Evolutionary conservation across 2,888 invertebrate genomes (phyloP).

Genomic region (Priocnemis perturbator): DNA sequence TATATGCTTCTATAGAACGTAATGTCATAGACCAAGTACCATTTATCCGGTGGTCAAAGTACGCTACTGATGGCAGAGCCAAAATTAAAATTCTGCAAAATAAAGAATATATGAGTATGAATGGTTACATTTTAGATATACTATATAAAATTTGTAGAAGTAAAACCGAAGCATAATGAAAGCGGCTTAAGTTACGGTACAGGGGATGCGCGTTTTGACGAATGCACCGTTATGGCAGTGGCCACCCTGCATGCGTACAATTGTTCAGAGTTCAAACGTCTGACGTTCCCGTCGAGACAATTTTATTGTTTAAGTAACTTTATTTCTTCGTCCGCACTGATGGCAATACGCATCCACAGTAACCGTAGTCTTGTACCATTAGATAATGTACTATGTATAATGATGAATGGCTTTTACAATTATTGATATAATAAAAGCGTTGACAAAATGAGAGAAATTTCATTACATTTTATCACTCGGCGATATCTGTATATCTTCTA

Average conservation of each 20-base stretch:
- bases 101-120: constrained; percentile 28
- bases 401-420: neutral
- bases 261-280: too few species aligned
- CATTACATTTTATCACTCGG: constrained; percentile 76
- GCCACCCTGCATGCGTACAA: too few species aligned
- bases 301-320: too few species aligned
- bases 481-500: constrained; percentile 75
- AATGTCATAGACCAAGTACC: constrained; percentile 77
- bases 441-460: neutral
- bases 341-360: too few species aligned
- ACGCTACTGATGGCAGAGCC: constrained; percentile 77
- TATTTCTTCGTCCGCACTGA: too few species aligned
- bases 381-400: too few species aligned
- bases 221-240: too few species aligned
- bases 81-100: constrained; percentile 79
- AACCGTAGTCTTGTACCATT: too few species aligned
- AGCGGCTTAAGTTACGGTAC: neutral
- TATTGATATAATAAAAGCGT: neutral
- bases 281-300: too few species aligned
- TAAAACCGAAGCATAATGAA: neutral
- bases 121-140: neutral
- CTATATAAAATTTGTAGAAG: too few species aligned
- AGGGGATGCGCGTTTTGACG: too few species aligned
- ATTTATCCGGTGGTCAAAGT: constrained; percentile 78
- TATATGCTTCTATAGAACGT: constrained; percentile 78